Evolutionary conservation across 2,113 vertebrate genomes (phyloP).

Genomic region (Shinisaurus crocodilurus): DNA sequence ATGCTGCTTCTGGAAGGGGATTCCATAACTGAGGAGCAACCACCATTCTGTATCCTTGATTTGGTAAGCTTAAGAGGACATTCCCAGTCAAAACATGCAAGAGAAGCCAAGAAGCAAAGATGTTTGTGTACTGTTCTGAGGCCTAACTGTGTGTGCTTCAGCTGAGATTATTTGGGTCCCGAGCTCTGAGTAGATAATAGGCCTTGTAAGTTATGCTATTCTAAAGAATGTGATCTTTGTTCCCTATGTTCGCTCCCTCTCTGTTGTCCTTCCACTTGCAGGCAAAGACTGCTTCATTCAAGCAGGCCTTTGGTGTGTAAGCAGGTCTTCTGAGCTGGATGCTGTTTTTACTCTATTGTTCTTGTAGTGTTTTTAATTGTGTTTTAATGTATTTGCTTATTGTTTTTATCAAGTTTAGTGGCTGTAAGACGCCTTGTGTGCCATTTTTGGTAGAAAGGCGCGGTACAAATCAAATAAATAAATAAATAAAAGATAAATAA

Average conservation of each 20-base stretch:
- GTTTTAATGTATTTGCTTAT: too few relatives aligned
- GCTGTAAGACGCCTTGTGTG: too few relatives aligned
- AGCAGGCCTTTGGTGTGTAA: too few relatives aligned
- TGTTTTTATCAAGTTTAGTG: too few relatives aligned
- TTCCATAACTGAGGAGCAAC: not conserved
- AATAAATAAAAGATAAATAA: too few relatives aligned
- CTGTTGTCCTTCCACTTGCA: too few relatives aligned
- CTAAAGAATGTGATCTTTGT: rapidly evolving
- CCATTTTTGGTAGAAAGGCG: too few relatives aligned
- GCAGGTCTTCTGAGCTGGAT: too few relatives aligned
- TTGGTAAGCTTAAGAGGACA: not conserved
- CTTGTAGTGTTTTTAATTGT: too few relatives aligned
- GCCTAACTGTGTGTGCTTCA: not conserved
- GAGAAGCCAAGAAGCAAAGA: not conserved
- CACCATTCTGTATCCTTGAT: not conserved
- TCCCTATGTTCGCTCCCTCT: not conserved
- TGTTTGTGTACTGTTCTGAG: not conserved
- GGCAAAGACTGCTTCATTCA: too few relatives aligned
- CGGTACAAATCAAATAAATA: too few relatives aligned
- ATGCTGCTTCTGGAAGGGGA: not conserved
- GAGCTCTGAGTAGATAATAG: not conserved
- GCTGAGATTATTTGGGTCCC: not conserved
- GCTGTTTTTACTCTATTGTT: too few relatives aligned
- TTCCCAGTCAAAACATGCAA: not conserved
- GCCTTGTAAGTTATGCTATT: not conserved